phyloP scores from a whole-genome alignment of 2,888 invertebrate species.

The Drosophila mulleri region DNA sequence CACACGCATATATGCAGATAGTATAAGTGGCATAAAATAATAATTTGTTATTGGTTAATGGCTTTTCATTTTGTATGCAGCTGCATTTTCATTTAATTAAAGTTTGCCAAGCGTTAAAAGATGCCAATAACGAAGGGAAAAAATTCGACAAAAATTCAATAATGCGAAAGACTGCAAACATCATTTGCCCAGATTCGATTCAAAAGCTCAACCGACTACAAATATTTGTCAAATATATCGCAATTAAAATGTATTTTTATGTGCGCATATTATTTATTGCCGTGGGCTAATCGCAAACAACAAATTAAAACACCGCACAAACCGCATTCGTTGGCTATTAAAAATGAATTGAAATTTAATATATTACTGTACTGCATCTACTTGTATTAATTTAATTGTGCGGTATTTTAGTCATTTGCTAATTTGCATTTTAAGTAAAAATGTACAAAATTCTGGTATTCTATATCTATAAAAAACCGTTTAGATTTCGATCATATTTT shows the following conservation, averaged over 20 bases:
- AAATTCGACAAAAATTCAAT: neutral
- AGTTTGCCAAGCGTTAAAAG: constrained; percentile 18
- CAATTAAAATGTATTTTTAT: constrained; percentile 5
- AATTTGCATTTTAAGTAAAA: neutral
- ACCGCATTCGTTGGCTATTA: constrained; percentile 10
- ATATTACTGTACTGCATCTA: neutral
- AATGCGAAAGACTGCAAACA: neutral
- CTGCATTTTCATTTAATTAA: constrained; percentile 47
- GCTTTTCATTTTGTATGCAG: constrained; percentile 39
- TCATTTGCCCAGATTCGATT: neutral
- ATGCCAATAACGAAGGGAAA: constrained; percentile 22
- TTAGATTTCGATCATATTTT: neutral
- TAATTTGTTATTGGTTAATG: constrained; percentile 63
- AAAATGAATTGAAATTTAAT: constrained; percentile 1
- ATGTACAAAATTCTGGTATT: too few relatives aligned
- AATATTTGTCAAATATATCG: neutral
- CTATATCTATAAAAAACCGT: neutral
- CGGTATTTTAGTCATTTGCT: constrained; percentile 1
- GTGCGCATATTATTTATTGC: constrained; percentile 1
- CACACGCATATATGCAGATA: neutral
- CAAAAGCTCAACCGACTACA: neutral
- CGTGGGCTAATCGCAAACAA: constrained; percentile 1
- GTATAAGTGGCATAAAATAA: constrained; percentile 45
- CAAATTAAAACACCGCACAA: constrained; percentile 3
- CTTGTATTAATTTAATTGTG: constrained; percentile 6